phyloP scores from a whole-genome alignment of 2,888 invertebrate species.

The Calliphora vomitoria region DNA sequence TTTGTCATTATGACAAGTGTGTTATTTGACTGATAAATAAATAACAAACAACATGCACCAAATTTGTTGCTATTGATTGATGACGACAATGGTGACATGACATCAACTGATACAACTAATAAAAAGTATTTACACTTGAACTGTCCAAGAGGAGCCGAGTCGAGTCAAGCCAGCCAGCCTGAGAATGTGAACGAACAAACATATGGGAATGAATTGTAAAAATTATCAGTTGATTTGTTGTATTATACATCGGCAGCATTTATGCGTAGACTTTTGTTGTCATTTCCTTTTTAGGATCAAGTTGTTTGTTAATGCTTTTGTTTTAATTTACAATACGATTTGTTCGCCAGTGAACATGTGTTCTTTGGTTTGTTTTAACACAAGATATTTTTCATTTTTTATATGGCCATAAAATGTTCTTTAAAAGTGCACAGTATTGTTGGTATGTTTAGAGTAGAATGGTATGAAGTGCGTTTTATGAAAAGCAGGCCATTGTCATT shows the following conservation, averaged over 20 bases:
- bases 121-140: slow-evolving; percentile 43
- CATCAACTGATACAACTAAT: slow-evolving; percentile 29
- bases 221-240: slow-evolving; percentile 16
- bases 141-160: neutral
- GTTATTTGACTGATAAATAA: slow-evolving; percentile 29
- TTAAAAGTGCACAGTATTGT: neutral
- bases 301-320: neutral
- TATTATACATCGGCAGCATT: no score
- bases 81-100: slow-evolving; percentile 32
- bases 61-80: neutral
- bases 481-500: slow-evolving; percentile 69
- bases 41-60: neutral
- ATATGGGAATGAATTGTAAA: neutral
- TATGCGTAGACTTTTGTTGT: slow-evolving; percentile 39
- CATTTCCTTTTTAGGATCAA: slow-evolving; percentile 58
- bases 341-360: slow-evolving; percentile 21
- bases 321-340: slow-evolving; percentile 12
- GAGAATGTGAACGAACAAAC: slow-evolving; percentile 4
- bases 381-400: slow-evolving; percentile 14
- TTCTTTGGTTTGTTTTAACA: slow-evolving; percentile 13
- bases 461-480: slow-evolving; percentile 4
- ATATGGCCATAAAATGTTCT: slow-evolving; percentile 9
- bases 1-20: slow-evolving; percentile 32
- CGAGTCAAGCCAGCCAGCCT: neutral
- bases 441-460: neutral